Percentiles rank a stretch among this genome's conserved stretches.
phyloP scores from a whole-genome alignment of 2,888 invertebrate genomes.

The Eulithis testata region DNA sequence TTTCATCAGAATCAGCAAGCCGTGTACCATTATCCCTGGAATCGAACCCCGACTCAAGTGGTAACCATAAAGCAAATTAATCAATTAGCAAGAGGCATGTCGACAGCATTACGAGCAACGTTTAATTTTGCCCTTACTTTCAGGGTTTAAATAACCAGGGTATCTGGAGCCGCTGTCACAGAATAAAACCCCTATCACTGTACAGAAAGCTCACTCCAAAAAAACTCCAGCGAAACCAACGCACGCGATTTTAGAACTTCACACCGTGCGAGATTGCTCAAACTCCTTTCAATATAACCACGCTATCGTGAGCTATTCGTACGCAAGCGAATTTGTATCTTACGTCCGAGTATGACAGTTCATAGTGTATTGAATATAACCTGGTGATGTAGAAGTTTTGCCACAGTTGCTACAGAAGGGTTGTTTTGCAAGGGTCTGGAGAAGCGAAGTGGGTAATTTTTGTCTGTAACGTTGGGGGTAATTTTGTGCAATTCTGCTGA shows the following conservation, averaged over 20 bases:
- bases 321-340: conserved; percentile 15
- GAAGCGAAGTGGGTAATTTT: conserved; percentile 56
- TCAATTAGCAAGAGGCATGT: conserved; percentile 84
- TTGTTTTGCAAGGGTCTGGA: conserved; percentile 48
- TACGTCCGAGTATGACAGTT: conserved; percentile 6
- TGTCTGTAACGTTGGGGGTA: conserved; percentile 66
- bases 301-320: neutral
- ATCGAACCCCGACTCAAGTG: conserved; percentile 77
- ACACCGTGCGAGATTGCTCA: conserved; percentile 8
- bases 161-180: conserved; percentile 45
- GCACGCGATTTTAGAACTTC: conserved; percentile 13
- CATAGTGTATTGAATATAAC: conserved; percentile 3
- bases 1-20: conserved; percentile 70
- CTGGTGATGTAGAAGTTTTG: conserved; percentile 7
- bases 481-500: conserved; percentile 76
- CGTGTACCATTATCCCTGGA: conserved; percentile 75
- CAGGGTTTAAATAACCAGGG: conserved; percentile 51
- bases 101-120: conserved; percentile 81
- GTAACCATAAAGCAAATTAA: conserved; percentile 84
- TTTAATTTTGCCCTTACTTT: conserved; percentile 77
- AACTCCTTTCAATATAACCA: conserved; percentile 3
- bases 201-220: conserved; percentile 6
- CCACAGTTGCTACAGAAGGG: conserved; percentile 25
- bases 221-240: conserved; percentile 1
- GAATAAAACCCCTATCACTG: conserved; percentile 12